These are phyloP conservation scores for Poeciliopsis turneri DNA, from an alignment of 2,797 vertebrate genomes.

Conservation along the genomic window DNA sequence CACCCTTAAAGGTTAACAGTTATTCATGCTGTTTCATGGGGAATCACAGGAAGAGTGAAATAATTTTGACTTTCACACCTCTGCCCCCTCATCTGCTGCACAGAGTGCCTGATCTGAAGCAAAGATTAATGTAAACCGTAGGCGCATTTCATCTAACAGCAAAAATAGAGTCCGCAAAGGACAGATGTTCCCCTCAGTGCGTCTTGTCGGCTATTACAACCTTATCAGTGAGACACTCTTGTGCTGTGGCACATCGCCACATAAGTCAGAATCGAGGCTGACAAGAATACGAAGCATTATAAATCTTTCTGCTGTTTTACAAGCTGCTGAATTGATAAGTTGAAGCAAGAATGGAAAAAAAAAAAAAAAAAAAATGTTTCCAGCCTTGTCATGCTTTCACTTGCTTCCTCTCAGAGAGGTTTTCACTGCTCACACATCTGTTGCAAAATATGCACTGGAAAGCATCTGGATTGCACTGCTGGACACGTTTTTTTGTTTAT, in stretches of 20 bases:
- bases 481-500: constrained; percentile 8
- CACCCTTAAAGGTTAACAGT: constrained; percentile 39
- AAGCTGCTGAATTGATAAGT: constrained; percentile 17
- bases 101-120: constrained; percentile 8
- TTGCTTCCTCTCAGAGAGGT: constrained; percentile 56
- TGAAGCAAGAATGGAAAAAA: constrained; percentile 25
- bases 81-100: constrained; percentile 36
- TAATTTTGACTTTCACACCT: constrained; percentile 48
- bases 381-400: constrained; percentile 68
- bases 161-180: constrained; percentile 4
- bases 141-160: not conserved
- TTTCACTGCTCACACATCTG: constrained; percentile 53
- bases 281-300: not conserved
- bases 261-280: not conserved
- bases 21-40: constrained; percentile 17
- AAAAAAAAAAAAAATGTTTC: constrained; percentile 16
- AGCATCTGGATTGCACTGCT: constrained; percentile 34
- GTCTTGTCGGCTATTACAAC: constrained; percentile 7
- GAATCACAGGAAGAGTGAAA: constrained; percentile 40
- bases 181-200: constrained; percentile 12
- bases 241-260: not conserved
- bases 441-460: constrained; percentile 39
- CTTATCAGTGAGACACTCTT: constrained; percentile 1
- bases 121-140: constrained; percentile 12
- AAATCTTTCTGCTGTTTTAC: constrained; percentile 10